Evolutionary conservation across 2,113 vertebrate species (phyloP), one percentile per base, ranked within the genome.

Genomic region (Serinus canaria): DNA sequence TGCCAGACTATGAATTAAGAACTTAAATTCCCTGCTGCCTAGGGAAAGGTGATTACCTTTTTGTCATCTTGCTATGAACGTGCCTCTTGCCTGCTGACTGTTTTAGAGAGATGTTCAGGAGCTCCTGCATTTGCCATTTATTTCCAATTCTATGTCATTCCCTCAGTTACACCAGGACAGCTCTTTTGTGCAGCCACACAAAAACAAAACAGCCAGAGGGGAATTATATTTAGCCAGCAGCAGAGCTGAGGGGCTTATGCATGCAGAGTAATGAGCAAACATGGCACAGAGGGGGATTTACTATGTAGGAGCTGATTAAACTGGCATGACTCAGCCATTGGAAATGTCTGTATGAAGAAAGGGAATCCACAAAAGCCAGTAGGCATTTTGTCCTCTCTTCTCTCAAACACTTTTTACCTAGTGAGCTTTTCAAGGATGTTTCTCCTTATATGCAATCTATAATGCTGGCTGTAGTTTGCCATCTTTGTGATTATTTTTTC

Each of bases 31-130:
- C 15, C 10, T 78, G 13, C n/a, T 62, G 13, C 37, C 28, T 7
- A 11, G 43, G 7, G 9, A 53, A 86, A 62, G 7, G 16, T 33
- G 28, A 9, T 41, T 69, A 31, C 17, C 12, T 63, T 63, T 3
- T 0, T 47, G 19, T 69, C 10, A 8, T 27, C 49, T 56, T 69
- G 25, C 30, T 33, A 0, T 30, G 47, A 49, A 19, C 0, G 0
- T n/a, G 8, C 25, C 13, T 78, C 30, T 91, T 14, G 4, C 47
- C 35, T 79, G 39, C 35, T 39, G 14, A 18, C 13, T 56, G 76
- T n/a, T 64, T 59, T 2, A 39, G 33, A 33, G 41, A 70, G 39
- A 28, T 8, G 9, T 50, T 88, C 41, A n/a, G 30, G 49, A 76
- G 17, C 43, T 77, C 46, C 37, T 77, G 76, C 15, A 6, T 74